Percentiles rank a stretch among this genome's conserved stretches.
phyloP scores from a whole-genome alignment of 2,113 vertebrate species.

The Oreochromis aureus region DNA sequence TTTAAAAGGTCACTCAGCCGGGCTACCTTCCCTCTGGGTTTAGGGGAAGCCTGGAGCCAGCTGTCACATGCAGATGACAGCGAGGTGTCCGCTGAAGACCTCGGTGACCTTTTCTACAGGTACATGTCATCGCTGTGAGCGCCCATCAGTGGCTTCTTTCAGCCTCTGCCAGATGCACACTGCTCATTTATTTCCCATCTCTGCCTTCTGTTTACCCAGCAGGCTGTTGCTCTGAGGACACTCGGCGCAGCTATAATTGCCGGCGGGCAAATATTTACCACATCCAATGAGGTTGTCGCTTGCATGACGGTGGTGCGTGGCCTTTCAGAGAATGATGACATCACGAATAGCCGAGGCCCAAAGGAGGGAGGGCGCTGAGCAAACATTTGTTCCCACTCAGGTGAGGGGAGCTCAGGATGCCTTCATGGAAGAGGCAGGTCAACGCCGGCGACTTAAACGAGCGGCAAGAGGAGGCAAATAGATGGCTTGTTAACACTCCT shows the following conservation, averaged over 20 bases:
- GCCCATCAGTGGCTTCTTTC: constrained; percentile 2
- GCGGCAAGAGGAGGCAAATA: constrained; percentile 22
- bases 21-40: background rate
- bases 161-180: constrained; percentile 17
- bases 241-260: constrained; percentile 28
- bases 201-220: constrained; percentile 39
- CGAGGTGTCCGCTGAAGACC: background rate
- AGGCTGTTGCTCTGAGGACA: constrained; percentile 6
- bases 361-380: background rate
- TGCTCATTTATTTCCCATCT: constrained; percentile 45
- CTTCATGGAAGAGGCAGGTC: background rate
- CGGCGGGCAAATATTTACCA: constrained; percentile 54
- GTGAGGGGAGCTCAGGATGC: constrained; percentile 22
- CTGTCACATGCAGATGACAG: constrained; percentile 29
- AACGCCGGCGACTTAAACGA: constrained; percentile 2
- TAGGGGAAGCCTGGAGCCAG: background rate
- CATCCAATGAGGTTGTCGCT: background rate
- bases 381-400: constrained; percentile 48
- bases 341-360: constrained; percentile 2
- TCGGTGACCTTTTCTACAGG: constrained; percentile 25
- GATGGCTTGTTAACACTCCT: constrained; percentile 15
- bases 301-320: background rate
- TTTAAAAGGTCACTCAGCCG: constrained; percentile 23
- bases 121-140: constrained; percentile 18
- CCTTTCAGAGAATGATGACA: constrained; percentile 13